Evolutionary conservation across 1,140 invertebrate species (phyloP), one percentile per base, ranked within the genome.

Genomic region (Drosophila orena): DNA sequence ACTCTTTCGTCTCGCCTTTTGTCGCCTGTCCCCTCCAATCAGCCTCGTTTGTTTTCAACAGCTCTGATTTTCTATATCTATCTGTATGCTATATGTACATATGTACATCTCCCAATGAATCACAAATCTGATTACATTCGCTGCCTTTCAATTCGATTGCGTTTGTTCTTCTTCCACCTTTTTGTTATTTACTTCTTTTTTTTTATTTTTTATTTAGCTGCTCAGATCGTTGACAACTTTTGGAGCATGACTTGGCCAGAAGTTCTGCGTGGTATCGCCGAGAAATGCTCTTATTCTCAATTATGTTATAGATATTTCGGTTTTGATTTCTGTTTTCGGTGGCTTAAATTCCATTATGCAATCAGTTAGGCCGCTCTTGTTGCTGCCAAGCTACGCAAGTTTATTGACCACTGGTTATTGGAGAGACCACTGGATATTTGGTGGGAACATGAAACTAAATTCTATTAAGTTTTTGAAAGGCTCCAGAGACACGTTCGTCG

Each of bases 241-340:
- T 84, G 42, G 60, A 57, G 66, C 84, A 89, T 89, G 84, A 89
- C 84, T 89, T 78, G 79, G 38, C 75, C 37, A 77, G 59, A 75
- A 83, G 24, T 56, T 40, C 20, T 2, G 60, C 27, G 14, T 43
- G 60, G 27, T 58, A 15, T 43, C 37, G 47, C 17, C 54, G 72
- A 81, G 78, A 81, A 86, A 88, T 88, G 84, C 84, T 89, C 85
- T 89, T 89, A 89, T 89, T 89, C 85, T 89, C 84, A 89, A 89
- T 89, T 89, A 89, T 90, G 84, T 69, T 89, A 89, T 89, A 77
- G 80, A 84, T 79, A 78, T 74, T 71, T 73, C 53, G 64, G 43
- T 49, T 44, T 71, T 44, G 50, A 64, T 70, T 70, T 49, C 66
- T 57, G 49, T 70, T 71, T 42, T 71, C 69, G 53, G 80, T 66